Percentiles rank a stretch among this genome's conserved stretches.
Conservation (phyloP, 2,888 invertebrate species). For the Margaritifera margaritifera region DNA sequence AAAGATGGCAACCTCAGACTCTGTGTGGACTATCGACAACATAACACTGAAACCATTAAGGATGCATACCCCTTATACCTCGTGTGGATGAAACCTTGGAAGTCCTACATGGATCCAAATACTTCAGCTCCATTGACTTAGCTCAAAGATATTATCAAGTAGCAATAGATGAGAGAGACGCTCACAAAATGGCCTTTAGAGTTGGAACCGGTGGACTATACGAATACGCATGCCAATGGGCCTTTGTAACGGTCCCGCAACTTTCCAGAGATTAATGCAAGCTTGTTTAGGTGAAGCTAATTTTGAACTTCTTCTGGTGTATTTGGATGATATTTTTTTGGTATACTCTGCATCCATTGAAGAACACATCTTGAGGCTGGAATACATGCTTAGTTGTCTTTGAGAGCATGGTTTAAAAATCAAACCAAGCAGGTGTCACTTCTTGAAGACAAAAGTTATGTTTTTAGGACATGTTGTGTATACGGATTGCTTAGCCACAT, state of each 20-base stretch:
- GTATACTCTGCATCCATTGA: slow-evolving; percentile 25
- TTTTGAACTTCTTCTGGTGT: slow-evolving; percentile 32
- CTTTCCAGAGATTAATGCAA: slow-evolving; percentile 41
- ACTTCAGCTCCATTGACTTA: slow-evolving; percentile 3
- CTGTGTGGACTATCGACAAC: too few species aligned
- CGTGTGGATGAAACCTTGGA: slow-evolving; percentile 5
- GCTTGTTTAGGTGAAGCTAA: slow-evolving; percentile 31
- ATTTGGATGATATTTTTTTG: slow-evolving; percentile 44
- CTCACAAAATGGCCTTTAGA: slow-evolving; percentile 38
- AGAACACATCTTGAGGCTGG: slow-evolving; percentile 25
- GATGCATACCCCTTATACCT: too few species aligned
- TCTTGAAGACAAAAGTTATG: slow-evolving; percentile 16
- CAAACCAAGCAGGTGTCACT: slow-evolving; percentile 27
- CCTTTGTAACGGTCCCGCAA: slow-evolving; percentile 34
- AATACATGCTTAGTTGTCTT: slow-evolving; percentile 24
- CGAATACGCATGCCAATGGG: slow-evolving; percentile 39
- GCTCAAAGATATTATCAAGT: slow-evolving; percentile 43
- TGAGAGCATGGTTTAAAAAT: slow-evolving; percentile 23
- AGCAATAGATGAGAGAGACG: slow-evolving; percentile 26
- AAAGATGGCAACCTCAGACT: too few species aligned
- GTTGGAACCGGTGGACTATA: slow-evolving; percentile 16
- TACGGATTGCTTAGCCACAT: slow-evolving; percentile 19
- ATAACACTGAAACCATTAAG: too few species aligned
- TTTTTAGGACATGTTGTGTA: slow-evolving; percentile 20
- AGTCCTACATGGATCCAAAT: slow-evolving; percentile 2